A percentile compares a stretch with the other conserved stretches of the same genome.
phyloP scores from a whole-genome alignment of 2,888 invertebrate genomes.

The Sarcophaga variegata region DNA sequence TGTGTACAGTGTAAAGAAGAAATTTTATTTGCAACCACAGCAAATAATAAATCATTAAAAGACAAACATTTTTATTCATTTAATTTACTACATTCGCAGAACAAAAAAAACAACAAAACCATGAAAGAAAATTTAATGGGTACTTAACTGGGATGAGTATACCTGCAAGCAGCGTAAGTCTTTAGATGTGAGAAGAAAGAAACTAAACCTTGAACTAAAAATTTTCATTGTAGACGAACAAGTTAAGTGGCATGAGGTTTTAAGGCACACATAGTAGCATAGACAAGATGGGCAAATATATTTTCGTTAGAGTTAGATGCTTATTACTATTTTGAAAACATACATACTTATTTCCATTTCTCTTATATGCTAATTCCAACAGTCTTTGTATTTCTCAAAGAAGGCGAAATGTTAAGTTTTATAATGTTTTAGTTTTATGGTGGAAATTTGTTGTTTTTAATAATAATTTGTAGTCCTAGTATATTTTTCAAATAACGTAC shows the following conservation, averaged over 20 bases:
- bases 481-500: too few relatives aligned
- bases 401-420: too few relatives aligned
- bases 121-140: background rate
- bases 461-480: too few relatives aligned
- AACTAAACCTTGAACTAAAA: background rate
- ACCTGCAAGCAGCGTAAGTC: background rate
- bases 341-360: too few relatives aligned
- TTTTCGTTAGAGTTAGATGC: too few relatives aligned
- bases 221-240: background rate
- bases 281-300: too few relatives aligned
- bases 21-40: constrained; percentile 31
- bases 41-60: constrained; percentile 53
- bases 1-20: constrained; percentile 18
- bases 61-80: constrained; percentile 45
- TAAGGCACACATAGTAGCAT: too few relatives aligned
- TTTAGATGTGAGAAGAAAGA: background rate
- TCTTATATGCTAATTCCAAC: too few relatives aligned
- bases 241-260: background rate
- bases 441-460: too few relatives aligned
- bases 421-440: too few relatives aligned
- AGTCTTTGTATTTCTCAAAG: too few relatives aligned
- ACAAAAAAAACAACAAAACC: background rate
- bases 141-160: background rate
- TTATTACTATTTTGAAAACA: too few relatives aligned
- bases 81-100: constrained; percentile 5